phyloP scores from a whole-genome alignment of 2,888 invertebrate species.

The Graphium colonna region DNA sequence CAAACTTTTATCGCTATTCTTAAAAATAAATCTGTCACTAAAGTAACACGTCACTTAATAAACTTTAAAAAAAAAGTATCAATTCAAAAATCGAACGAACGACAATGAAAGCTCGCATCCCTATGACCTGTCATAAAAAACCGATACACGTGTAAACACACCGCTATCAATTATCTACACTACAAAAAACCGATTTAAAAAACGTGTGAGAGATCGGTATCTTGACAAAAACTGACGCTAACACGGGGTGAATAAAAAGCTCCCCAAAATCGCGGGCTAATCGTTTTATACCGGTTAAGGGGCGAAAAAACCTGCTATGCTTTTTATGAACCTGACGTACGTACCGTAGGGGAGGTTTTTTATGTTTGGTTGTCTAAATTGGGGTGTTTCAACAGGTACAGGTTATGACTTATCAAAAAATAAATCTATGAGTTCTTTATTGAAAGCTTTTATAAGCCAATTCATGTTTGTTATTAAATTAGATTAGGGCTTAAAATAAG shows the following conservation, averaged over 20 bases:
- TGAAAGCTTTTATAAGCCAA: too few species aligned
- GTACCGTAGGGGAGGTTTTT: constrained; percentile 31
- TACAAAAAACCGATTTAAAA: constrained; percentile 59
- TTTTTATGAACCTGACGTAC: constrained; percentile 63
- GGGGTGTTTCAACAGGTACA: constrained; percentile 14
- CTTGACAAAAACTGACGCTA: constrained; percentile 57
- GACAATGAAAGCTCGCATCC: constrained; percentile 18
- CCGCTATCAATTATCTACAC: constrained; percentile 58
- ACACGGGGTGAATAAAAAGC: constrained; percentile 48
- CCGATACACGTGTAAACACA: constrained; percentile 51
- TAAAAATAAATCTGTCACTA: background rate
- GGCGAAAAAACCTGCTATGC: constrained; percentile 51
- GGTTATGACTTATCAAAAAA: background rate
- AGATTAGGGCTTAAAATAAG: too few species aligned
- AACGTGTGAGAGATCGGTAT: constrained; percentile 73
- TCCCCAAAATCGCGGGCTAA: constrained; percentile 44
- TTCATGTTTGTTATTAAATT: too few species aligned
- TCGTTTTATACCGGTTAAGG: constrained; percentile 42
- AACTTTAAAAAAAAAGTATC: constrained; percentile 35
- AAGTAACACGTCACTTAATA: constrained; percentile 28
- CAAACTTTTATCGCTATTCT: too few species aligned
- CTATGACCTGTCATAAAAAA: constrained; percentile 11
- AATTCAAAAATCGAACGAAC: background rate
- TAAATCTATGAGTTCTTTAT: too few species aligned
- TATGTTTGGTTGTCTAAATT: constrained; percentile 10